phyloP scores from a whole-genome alignment of 1,140 invertebrate genomes.

The Drosophila repleta region DNA sequence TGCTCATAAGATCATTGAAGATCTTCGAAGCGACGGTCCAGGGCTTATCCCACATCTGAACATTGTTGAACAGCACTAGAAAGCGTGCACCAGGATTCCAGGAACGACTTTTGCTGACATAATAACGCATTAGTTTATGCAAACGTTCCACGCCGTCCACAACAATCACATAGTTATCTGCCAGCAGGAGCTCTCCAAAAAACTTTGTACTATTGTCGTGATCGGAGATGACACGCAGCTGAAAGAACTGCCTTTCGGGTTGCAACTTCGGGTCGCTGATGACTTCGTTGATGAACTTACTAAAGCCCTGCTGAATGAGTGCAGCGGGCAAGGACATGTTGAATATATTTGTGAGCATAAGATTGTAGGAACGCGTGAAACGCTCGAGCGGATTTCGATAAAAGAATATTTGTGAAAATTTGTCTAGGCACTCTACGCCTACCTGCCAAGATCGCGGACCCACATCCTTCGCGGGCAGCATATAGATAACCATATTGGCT shows the following conservation, averaged over 20 bases:
- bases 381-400: conserved; percentile 50
- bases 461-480: conserved; percentile 57
- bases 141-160: conserved; percentile 56
- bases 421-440: conserved; percentile 73
- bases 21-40: conserved; percentile 50
- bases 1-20: conserved; percentile 57
- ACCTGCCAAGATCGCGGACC: conserved; percentile 59
- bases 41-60: conserved; percentile 24
- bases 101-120: conserved; percentile 54
- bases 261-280: conserved; percentile 29
- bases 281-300: conserved; percentile 60
- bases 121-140: conserved; percentile 41
- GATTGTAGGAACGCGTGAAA: conserved; percentile 66
- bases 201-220: not conserved
- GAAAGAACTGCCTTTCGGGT: conserved; percentile 40
- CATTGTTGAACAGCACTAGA: conserved; percentile 71
- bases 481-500: conserved; percentile 69
- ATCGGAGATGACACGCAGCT: conserved; percentile 69
- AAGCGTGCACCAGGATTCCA: conserved; percentile 81
- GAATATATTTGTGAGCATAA: conserved; percentile 59
- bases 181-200: conserved; percentile 50
- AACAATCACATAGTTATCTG: conserved; percentile 73
- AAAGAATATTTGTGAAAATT: conserved; percentile 68
- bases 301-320: conserved; percentile 66
- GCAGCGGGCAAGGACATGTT: conserved; percentile 70